A percentile compares a stretch with the other conserved stretches of the same genome.
Evolutionary conservation across 2,113 vertebrate species (phyloP).

Genomic region (Pongo abelii): DNA sequence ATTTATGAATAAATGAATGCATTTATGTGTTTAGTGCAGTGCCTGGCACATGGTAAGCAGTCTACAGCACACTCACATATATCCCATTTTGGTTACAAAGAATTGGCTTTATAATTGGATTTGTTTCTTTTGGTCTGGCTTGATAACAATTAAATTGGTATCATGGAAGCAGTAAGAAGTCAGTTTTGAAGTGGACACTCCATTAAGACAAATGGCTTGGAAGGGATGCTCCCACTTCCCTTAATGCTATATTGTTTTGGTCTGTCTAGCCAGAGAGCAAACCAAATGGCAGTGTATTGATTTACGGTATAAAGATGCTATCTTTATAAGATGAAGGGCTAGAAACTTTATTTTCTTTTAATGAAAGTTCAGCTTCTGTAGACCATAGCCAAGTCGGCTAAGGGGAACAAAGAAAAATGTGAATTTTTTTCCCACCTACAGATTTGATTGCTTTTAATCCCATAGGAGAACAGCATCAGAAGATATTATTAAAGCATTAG

Average conservation of each 20-base stretch:
- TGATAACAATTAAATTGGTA: slow-evolving; percentile 38
- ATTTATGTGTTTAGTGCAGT: not conserved
- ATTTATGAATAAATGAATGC: too few relatives aligned
- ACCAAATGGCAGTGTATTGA: slow-evolving; percentile 54
- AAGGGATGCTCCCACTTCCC: not conserved
- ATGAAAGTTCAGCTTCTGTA: slow-evolving; percentile 65
- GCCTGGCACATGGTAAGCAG: not conserved
- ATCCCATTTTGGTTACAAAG: slow-evolving; percentile 3
- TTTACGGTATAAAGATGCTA: slow-evolving; percentile 58
- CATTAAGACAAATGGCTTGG: slow-evolving; percentile 58
- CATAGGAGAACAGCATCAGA: slow-evolving; percentile 1
- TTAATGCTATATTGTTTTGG: slow-evolving; percentile 50
- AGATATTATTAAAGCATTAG: slow-evolving; percentile 58
- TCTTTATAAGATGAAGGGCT: slow-evolving; percentile 65
- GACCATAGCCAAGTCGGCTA: not conserved
- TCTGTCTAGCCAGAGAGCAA: slow-evolving; percentile 53
- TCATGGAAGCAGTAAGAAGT: slow-evolving; percentile 2
- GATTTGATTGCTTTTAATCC: slow-evolving; percentile 61
- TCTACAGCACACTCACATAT: not conserved
- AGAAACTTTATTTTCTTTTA: slow-evolving; percentile 71
- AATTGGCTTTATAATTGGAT: slow-evolving; percentile 16
- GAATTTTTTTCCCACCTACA: not conserved
- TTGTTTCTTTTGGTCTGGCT: slow-evolving; percentile 50
- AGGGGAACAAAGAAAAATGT: slow-evolving; percentile 35
- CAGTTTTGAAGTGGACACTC: slow-evolving; percentile 35